These are phyloP conservation scores for Phrixothrix hirtus DNA, from an alignment of 2,888 invertebrate genomes.

Conservation along the genomic window DNA sequence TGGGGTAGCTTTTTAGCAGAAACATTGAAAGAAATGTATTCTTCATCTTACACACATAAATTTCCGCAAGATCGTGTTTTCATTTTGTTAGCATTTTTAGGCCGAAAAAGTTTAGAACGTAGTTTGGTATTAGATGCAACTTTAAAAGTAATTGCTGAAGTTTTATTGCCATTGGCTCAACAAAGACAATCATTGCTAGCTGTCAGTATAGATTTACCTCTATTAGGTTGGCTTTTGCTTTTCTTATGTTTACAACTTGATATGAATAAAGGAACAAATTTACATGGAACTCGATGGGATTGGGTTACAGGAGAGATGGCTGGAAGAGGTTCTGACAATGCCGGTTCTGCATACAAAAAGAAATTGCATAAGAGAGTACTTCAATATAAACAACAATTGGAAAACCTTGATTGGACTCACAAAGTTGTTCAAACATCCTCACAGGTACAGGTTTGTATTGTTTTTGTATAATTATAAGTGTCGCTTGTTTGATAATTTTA, in stretches of 20 bases:
- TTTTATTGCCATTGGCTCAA: slow-evolving; percentile 59
- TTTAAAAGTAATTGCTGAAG: slow-evolving; percentile 62
- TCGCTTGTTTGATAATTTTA: too few species aligned
- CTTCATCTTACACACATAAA: slow-evolving; percentile 75
- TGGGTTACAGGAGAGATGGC: slow-evolving; percentile 82
- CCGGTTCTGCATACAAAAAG: slow-evolving; percentile 59
- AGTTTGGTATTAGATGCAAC: slow-evolving; percentile 68
- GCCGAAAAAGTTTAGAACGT: slow-evolving; percentile 74
- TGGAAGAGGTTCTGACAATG: slow-evolving; percentile 52
- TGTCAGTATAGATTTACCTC: slow-evolving; percentile 65
- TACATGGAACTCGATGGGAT: slow-evolving; percentile 74
- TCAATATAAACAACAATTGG: slow-evolving; percentile 68
- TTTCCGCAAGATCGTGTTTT: slow-evolving; percentile 89
- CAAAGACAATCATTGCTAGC: slow-evolving; percentile 56
- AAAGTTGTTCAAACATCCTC: slow-evolving; percentile 64
- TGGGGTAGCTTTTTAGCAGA: slow-evolving; percentile 91
- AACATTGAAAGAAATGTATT: slow-evolving; percentile 77
- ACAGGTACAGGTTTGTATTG: slow-evolving; percentile 51
- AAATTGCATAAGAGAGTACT: slow-evolving; percentile 74
- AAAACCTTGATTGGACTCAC: slow-evolving; percentile 69
- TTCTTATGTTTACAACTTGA: slow-evolving; percentile 76
- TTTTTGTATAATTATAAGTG: slow-evolving; percentile 9
- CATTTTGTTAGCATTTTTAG: slow-evolving; percentile 83
- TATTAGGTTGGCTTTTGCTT: slow-evolving; percentile 76
- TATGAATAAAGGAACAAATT: slow-evolving; percentile 41